Percentiles rank a stretch among this genome's conserved stretches.
Conservation (phyloP, 2,888 invertebrate species). For the Brachyptera risi region DNA sequence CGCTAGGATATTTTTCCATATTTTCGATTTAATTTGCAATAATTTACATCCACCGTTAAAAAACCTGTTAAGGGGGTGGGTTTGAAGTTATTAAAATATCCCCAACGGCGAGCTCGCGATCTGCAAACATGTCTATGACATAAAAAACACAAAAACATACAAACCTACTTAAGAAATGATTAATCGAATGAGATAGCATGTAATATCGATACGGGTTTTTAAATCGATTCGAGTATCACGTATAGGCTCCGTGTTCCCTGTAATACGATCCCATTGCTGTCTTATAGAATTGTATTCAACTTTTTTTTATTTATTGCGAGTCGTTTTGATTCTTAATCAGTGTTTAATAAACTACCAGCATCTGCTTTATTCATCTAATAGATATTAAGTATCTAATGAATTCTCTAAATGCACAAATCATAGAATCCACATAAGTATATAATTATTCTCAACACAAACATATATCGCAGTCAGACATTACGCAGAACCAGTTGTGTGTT, state of each 20-base stretch:
- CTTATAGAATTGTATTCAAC: not conserved
- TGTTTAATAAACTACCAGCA: no score
- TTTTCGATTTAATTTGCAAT: conserved; percentile 33
- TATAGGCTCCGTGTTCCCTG: no score
- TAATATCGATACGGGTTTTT: conserved; percentile 10
- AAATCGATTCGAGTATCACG: conserved; percentile 10
- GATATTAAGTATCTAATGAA: no score
- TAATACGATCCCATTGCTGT: not conserved
- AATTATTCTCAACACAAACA: no score
- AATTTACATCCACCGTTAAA: conserved; percentile 31
- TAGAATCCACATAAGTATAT: no score
- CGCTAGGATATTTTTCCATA: conserved; percentile 28
- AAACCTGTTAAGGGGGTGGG: conserved; percentile 21
- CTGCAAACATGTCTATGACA: conserved; percentile 17
- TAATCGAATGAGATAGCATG: conserved; percentile 14
- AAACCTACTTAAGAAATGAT: conserved; percentile 2
- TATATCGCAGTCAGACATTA: no score
- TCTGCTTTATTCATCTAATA: no score
- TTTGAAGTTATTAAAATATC: conserved; percentile 25
- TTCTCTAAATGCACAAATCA: no score
- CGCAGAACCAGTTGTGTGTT: no score
- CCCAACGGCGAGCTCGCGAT: conserved; percentile 14
- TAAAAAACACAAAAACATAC: conserved; percentile 14
- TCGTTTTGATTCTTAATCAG: no score
- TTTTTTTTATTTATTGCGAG: no score